Evolutionary conservation across 2,797 vertebrate species (phyloP).

Genomic region (Coranthus polyacanthus): DNA sequence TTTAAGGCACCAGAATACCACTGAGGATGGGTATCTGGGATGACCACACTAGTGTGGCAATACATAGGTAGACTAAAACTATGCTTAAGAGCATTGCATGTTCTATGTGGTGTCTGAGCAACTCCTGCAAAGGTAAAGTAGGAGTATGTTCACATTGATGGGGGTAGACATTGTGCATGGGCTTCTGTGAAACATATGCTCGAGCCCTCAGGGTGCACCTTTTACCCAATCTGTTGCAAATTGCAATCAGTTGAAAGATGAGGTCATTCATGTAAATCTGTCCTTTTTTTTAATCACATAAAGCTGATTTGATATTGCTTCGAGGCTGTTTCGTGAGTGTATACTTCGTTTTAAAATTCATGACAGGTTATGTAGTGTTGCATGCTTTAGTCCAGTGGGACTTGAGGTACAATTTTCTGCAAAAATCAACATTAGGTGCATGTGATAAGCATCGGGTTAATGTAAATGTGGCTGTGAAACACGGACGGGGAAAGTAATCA

Average conservation of each 20-base stretch:
- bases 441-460: slow-evolving; percentile 40
- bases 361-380: not conserved
- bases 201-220: not conserved
- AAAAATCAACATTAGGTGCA: slow-evolving; percentile 25
- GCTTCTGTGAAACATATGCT: too few species aligned
- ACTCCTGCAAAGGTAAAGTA: too few species aligned
- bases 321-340: slow-evolving; percentile 1
- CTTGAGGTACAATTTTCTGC: slow-evolving; percentile 5
- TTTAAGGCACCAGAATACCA: slow-evolving; percentile 5
- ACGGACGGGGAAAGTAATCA: slow-evolving; percentile 35
- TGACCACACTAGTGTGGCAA: not conserved
- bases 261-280: slow-evolving; percentile 40
- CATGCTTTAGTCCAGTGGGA: slow-evolving; percentile 11
- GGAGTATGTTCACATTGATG: too few species aligned
- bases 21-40: slow-evolving; percentile 4
- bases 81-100: too few species aligned
- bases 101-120: too few species aligned
- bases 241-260: slow-evolving; percentile 45
- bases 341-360: slow-evolving; percentile 34
- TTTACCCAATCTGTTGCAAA: slow-evolving; percentile 5
- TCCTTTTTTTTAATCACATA: slow-evolving; percentile 28
- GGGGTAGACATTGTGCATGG: too few species aligned
- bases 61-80: not conserved
- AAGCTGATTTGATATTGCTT: slow-evolving; percentile 33
- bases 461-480: slow-evolving; percentile 20